Evolutionary conservation across 2,113 vertebrate species (phyloP), one percentile per base, ranked within the genome.

Genomic region (Xenus cinereus): DNA sequence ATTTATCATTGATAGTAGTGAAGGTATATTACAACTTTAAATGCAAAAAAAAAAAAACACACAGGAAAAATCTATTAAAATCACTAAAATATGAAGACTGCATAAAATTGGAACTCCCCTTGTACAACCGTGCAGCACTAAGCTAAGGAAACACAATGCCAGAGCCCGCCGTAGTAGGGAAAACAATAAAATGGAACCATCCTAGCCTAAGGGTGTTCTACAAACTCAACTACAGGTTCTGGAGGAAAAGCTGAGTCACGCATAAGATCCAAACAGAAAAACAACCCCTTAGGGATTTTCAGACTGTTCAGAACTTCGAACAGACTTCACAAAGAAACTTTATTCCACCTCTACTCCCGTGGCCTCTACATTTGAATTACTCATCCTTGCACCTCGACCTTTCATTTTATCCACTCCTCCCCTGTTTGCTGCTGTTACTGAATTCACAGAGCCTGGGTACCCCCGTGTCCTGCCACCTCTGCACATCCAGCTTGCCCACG

Each of bases 41-140:
- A 89, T 53, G 22, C 0, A 54, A 46, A 9, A 37, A 28, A 0
- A 0, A 54, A 46, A 9, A 37, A 28, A 0, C 10, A 20, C 12
- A 23, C 6, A 27, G 10, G 7, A 10, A 68, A 45, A 27, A 4
- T 3, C 4, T 21, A 24, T 4, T 59, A 5, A 87, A 87, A 74
- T 7, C 28, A 71, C 19, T 51, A 80, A 24, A 5, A 72, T 8
- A 35, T 6, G 4, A 88, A 79, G 37, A 48, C 19, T 18, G 13
- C 41, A 57, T 9, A 45, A 59, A 64, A 77, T 3, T 48, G 20
- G 46, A 80, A 60, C 8, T 68, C 32, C 17, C 8, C 30, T 48
- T 62, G 16, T 57, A 7, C 35, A 84, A 32, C 28, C 6, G 10
- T 14, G 41, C 20, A 78, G 39, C 32, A 37, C 18, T 15, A 21